phyloP scores from a whole-genome alignment of 2,888 invertebrate genomes.

The Chrysolina americana region DNA sequence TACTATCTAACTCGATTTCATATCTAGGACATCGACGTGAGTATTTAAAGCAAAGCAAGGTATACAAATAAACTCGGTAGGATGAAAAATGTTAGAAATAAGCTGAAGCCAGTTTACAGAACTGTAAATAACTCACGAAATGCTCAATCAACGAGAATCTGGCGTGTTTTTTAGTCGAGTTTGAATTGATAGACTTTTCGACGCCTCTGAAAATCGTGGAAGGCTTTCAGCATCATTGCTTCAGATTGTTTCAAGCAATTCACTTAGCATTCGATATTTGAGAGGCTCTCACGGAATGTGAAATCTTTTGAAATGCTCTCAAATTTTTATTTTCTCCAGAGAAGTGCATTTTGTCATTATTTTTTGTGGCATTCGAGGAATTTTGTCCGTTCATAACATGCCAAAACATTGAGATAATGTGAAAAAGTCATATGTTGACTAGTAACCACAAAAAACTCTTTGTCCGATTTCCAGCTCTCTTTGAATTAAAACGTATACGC shows the following conservation, averaged over 20 bases:
- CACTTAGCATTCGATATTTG: neutral
- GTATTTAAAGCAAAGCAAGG: constrained; percentile 12
- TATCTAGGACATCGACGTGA: constrained; percentile 13
- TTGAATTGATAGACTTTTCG: constrained; percentile 14
- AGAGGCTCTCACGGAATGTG: neutral
- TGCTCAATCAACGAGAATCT: constrained; percentile 17
- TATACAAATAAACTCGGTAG: constrained; percentile 21
- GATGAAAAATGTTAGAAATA: constrained; percentile 24
- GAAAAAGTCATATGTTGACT: no score
- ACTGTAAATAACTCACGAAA: constrained; percentile 21
- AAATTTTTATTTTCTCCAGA: neutral
- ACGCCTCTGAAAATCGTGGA: neutral
- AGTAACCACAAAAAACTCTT: no score
- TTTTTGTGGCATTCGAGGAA: no score
- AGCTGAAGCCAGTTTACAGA: constrained; percentile 20
- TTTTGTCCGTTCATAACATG: no score
- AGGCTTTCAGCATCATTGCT: neutral
- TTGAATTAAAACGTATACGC: no score
- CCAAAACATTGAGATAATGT: no score
- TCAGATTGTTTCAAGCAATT: neutral
- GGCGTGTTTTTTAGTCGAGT: constrained; percentile 10
- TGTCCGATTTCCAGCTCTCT: neutral
- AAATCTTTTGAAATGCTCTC: neutral
- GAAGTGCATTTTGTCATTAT: neutral
- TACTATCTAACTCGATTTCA: constrained; percentile 3